Conservation (phyloP, 2,113 vertebrate genomes). For the Noctilio leporinus region DNA sequence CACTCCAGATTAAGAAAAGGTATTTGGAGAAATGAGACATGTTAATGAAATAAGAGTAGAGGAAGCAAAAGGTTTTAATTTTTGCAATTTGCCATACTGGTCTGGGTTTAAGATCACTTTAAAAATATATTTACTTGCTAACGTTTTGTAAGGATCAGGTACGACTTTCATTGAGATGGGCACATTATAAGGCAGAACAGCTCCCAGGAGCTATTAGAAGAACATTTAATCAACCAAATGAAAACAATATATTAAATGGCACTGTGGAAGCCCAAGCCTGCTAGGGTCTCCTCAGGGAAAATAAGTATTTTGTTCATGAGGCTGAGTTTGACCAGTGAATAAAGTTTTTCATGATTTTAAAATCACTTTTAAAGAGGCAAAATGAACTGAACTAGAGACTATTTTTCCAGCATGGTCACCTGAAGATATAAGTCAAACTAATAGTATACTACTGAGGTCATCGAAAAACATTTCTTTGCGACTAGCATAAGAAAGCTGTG, state of each 20-base stretch:
- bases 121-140: neutral
- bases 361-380: neutral
- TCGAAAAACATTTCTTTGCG: neutral
- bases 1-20: neutral
- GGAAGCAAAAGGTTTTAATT: neutral
- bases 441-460: neutral
- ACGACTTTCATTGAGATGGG: neutral
- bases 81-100: neutral
- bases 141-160: neutral
- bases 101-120: neutral
- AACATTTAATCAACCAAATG: constrained; percentile 20
- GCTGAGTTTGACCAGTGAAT: neutral
- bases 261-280: neutral
- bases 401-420: neutral
- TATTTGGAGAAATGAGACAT: neutral
- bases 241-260: neutral
- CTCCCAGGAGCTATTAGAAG: neutral
- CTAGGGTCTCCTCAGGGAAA: neutral
- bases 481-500: constrained; percentile 29
- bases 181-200: neutral
- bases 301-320: neutral
- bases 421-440: constrained; percentile 7
- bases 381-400: neutral
- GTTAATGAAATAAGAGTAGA: neutral
- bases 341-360: neutral